A percentile compares a stretch with the other conserved stretches of the same genome.
Evolutionary conservation across 1,140 invertebrate species (phyloP).

Genomic region (Drosophila triauraria): DNA sequence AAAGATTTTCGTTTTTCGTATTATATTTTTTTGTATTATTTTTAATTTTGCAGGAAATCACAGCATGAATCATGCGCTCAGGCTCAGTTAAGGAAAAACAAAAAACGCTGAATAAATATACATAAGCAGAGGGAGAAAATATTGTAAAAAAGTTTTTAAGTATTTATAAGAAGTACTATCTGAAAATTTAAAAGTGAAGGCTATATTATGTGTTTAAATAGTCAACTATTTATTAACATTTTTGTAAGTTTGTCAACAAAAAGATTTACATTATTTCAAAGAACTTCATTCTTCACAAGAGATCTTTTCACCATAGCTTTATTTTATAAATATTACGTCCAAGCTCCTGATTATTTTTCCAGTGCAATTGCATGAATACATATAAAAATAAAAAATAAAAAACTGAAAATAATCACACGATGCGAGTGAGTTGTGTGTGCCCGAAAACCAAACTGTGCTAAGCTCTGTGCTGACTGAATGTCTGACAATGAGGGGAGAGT

Average conservation of each 20-base stretch:
- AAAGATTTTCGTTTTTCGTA: slow-evolving; percentile 43
- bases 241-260: too few relatives aligned
- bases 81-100: slow-evolving; percentile 48
- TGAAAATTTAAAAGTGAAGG: too few relatives aligned
- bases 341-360: slow-evolving; percentile 7
- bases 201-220: too few relatives aligned
- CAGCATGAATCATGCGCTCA: slow-evolving; percentile 78
- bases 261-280: too few relatives aligned
- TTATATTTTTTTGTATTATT: slow-evolving; percentile 3
- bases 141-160: neutral
- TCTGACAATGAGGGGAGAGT: slow-evolving; percentile 21
- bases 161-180: too few relatives aligned
- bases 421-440: slow-evolving; percentile 55
- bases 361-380: slow-evolving; percentile 20
- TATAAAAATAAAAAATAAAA: slow-evolving; percentile 45
- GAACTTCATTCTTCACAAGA: too few relatives aligned
- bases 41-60: slow-evolving; percentile 73
- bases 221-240: too few relatives aligned
- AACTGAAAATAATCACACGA: slow-evolving; percentile 75
- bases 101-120: slow-evolving; percentile 37
- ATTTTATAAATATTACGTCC: too few relatives aligned
- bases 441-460: slow-evolving; percentile 55
- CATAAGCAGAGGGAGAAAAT: slow-evolving; percentile 31
- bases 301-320: too few relatives aligned
- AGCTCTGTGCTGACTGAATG: slow-evolving; percentile 45